Conservation (phyloP, 2,888 invertebrate genomes). For the Micropterix aruncella region DNA sequence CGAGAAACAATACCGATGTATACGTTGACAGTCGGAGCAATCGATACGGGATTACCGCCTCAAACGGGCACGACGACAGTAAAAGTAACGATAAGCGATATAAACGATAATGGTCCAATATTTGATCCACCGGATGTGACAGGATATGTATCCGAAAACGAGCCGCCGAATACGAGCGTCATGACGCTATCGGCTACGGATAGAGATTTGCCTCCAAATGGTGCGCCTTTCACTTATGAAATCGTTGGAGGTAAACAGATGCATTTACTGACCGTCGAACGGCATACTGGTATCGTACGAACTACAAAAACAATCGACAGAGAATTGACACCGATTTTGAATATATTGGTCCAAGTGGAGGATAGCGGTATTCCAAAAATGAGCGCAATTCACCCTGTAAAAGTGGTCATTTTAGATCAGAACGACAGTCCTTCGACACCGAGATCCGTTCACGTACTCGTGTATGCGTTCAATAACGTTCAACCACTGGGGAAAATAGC, state of each 20-base stretch:
- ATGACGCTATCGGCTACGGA: constrained; percentile 79
- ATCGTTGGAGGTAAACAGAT: constrained; percentile 67
- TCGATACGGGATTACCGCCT: constrained; percentile 78
- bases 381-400: constrained; percentile 66
- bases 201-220: constrained; percentile 80
- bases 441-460: constrained; percentile 66
- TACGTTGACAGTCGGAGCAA: constrained; percentile 68
- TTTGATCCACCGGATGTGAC: constrained; percentile 58
- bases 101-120: constrained; percentile 88
- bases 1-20: constrained; percentile 66
- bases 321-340: constrained; percentile 61
- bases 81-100: constrained; percentile 64
- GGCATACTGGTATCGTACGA: constrained; percentile 64
- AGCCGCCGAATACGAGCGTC: constrained; percentile 68
- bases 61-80: constrained; percentile 86
- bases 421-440: constrained; percentile 85
- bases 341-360: constrained; percentile 69
- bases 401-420: constrained; percentile 66
- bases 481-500: constrained; percentile 76
- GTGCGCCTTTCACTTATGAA: constrained; percentile 76
- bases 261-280: constrained; percentile 61
- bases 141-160: constrained; percentile 77
- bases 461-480: constrained; percentile 62
- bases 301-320: constrained; percentile 72
- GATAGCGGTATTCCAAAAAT: constrained; percentile 77